phyloP scores from a whole-genome alignment of 2,797 vertebrate genomes.

The Sebastes paucispinis region DNA sequence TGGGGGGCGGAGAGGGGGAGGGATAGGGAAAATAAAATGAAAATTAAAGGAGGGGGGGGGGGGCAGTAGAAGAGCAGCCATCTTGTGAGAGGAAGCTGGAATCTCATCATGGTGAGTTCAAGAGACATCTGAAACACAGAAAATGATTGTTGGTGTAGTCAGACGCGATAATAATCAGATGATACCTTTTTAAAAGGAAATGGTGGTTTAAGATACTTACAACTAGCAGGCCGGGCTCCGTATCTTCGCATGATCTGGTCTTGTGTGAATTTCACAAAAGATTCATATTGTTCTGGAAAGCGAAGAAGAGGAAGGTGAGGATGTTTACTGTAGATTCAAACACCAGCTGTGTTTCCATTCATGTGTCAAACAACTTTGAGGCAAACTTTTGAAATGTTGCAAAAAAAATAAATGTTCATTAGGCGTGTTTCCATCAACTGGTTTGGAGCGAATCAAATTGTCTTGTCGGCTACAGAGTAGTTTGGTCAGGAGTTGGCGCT shows the following conservation, averaged over 20 bases:
- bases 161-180: background rate
- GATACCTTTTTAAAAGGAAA: background rate
- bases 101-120: slow-evolving; percentile 83
- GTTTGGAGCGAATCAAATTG: too few species aligned
- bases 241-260: slow-evolving; percentile 97
- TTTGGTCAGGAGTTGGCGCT: too few species aligned
- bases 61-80: slow-evolving; percentile 78
- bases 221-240: slow-evolving; percentile 91
- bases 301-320: slow-evolving; percentile 12
- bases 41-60: slow-evolving; percentile 46
- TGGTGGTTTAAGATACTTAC: slow-evolving; percentile 77
- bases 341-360: too few species aligned
- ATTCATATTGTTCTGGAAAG: slow-evolving; percentile 92
- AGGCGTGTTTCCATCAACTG: too few species aligned
- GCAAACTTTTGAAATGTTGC: too few species aligned
- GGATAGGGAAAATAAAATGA: background rate
- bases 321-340: background rate
- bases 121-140: slow-evolving; percentile 87
- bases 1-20: background rate
- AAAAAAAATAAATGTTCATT: too few species aligned
- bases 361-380: too few species aligned
- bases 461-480: too few species aligned
- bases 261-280: slow-evolving; percentile 97
- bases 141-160: background rate
- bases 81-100: slow-evolving; percentile 84